Conservation (phyloP, 2,797 vertebrate genomes). For the Crenichthys baileyi region DNA sequence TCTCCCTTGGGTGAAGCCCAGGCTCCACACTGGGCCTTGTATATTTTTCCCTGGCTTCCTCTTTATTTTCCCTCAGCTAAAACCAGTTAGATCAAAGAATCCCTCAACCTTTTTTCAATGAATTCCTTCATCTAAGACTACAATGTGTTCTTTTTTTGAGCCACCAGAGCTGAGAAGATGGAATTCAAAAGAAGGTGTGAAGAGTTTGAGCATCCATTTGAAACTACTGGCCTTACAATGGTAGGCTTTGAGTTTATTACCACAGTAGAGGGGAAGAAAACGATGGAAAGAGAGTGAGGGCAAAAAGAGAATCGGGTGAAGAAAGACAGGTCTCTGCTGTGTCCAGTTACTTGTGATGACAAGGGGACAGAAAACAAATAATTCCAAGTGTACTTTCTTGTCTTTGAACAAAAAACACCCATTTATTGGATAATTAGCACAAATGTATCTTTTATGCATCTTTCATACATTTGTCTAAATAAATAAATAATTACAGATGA, state of each 20-base stretch:
- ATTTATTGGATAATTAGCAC: neutral
- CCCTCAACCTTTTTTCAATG: conserved; percentile 51
- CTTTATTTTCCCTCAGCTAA: conserved; percentile 88
- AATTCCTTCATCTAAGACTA: conserved; percentile 40
- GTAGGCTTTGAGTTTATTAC: conserved; percentile 43
- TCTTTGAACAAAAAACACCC: neutral
- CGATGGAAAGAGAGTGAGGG: conserved; percentile 20
- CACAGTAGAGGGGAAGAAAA: conserved; percentile 17
- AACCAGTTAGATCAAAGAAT: conserved; percentile 71
- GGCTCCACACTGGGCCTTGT: conserved; percentile 80
- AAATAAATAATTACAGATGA: neutral
- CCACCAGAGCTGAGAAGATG: conserved; percentile 69
- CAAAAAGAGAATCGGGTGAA: conserved; percentile 11
- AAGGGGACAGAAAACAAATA: conserved; percentile 29
- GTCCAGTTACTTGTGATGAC: conserved; percentile 54
- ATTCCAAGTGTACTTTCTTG: neutral
- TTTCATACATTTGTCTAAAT: neutral
- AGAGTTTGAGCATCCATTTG: conserved; percentile 68
- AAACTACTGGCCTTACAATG: conserved; percentile 46
- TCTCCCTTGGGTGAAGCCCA: conserved; percentile 77
- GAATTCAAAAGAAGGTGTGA: conserved; percentile 54
- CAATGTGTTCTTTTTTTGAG: conserved; percentile 17
- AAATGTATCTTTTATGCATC: neutral
- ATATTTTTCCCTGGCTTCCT: conserved; percentile 93
- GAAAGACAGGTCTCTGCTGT: conserved; percentile 37